These are phyloP conservation scores for Psilopsiagon aymara DNA, from an alignment of 2,113 vertebrate species.

Conservation along the genomic window DNA sequence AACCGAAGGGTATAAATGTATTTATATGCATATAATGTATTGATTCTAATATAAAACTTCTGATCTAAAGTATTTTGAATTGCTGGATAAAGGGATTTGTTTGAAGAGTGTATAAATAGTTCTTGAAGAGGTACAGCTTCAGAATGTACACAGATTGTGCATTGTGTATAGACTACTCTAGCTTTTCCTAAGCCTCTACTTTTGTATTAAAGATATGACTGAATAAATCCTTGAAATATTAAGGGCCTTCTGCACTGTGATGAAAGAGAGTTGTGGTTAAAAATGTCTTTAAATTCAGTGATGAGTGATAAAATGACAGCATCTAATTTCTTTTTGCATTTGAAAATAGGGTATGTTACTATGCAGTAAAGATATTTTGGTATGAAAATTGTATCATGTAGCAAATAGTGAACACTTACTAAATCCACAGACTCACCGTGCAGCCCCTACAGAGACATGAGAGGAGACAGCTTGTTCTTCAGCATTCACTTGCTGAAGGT, in stretches of 20 bases:
- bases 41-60: constrained; percentile 64
- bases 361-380: constrained; percentile 67
- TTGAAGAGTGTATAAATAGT: constrained; percentile 63
- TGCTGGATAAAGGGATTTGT: constrained; percentile 66
- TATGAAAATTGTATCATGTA: constrained; percentile 45
- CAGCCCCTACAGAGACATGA: background rate
- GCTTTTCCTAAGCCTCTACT: constrained; percentile 66
- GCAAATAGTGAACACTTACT: constrained; percentile 22
- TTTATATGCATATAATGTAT: constrained; percentile 66
- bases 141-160: constrained; percentile 68
- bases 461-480: background rate
- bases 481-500: background rate
- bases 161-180: constrained; percentile 72
- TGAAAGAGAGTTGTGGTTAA: constrained; percentile 65
- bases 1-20: constrained; percentile 65
- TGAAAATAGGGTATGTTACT: constrained; percentile 28
- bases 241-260: constrained; percentile 74
- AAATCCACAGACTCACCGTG: constrained; percentile 6
- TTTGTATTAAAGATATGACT: constrained; percentile 68
- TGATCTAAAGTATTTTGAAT: constrained; percentile 70
- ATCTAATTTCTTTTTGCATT: constrained; percentile 49
- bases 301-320: constrained; percentile 23
- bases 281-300: constrained; percentile 51
- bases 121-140: constrained; percentile 62
- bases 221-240: constrained; percentile 66